Evolutionary conservation across 2,888 invertebrate genomes (phyloP), one percentile per base, ranked within the genome.

Genomic region (Eilema sororculum): DNA sequence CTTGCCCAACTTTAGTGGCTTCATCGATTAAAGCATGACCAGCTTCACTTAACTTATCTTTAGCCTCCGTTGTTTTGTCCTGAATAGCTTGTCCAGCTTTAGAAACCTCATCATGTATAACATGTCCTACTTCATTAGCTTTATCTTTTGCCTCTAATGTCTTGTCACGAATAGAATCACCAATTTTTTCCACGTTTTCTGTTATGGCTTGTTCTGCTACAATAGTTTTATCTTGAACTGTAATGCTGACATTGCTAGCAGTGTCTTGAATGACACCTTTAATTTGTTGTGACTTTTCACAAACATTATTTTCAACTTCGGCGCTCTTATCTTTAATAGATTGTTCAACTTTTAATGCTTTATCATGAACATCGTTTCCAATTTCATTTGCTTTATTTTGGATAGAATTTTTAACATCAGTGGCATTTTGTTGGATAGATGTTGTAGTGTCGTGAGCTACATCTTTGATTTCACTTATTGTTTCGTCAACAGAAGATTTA

Each of bases 401-500:
- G 37, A 85, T 60, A 13, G 73, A 72, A 22, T 81, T 73, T 65
- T 81, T 84, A 61, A 75, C 76, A 73, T 84, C 80, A 8, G 74
- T 73, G 2, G 78, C 72, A 58, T 79, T 78, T 41, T 85, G 80
- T 66, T 87, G 77, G 10, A 80, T 79, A 65, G 78, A 75, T 9
- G 74, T 71, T 67, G 84, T 78, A 9, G 83, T 84, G 10, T 83
- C 79, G 6, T 81, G 69, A 13, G 84, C 74, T 20, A 84, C 68
- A 46, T 84, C 84, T 74, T 89, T 86, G 3, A 89, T 74, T 72
- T 91, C 86, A 68, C 82, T 84, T 63, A 84, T 75, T 77, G 81
- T 87, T 5, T 86, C 87, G 61, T 86, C 80, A 20, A 88, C 83
- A 4, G 89, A 80, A 3, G 84, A 82, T 77, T 89, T 84, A 2